phyloP scores from a whole-genome alignment of 2,888 invertebrate genomes.

The Chrysodeixis includens region DNA sequence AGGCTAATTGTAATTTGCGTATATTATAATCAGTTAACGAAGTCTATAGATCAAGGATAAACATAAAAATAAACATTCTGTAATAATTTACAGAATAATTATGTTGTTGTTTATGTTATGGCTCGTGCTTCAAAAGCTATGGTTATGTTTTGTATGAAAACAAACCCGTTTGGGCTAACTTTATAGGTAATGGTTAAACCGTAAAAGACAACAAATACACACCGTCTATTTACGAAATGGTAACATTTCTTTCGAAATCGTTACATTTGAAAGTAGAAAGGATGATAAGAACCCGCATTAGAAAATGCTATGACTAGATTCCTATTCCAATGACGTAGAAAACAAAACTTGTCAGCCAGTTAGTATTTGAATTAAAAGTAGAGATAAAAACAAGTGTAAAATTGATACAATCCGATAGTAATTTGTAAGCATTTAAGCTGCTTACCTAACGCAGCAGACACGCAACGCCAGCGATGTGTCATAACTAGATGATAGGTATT shows the following conservation, averaged over 20 bases:
- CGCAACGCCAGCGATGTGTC: conserved; percentile 56
- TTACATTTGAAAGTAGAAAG: conserved; percentile 24
- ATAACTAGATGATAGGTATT: conserved; percentile 60
- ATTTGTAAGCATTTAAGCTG: conserved; percentile 40
- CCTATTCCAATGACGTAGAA: neutral
- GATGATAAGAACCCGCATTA: conserved; percentile 36
- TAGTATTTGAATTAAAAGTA: neutral
- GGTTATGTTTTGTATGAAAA: neutral
- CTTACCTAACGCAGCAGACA: conserved; percentile 51
- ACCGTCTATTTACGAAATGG: neutral
- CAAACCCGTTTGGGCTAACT: neutral
- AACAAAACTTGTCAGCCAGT: neutral
- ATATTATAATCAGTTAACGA: conserved; percentile 25
- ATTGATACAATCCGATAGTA: conserved; percentile 21
- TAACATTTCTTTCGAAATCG: neutral
- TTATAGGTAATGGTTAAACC: neutral
- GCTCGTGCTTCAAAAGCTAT: too few species aligned
- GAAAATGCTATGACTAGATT: neutral
- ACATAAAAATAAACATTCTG: neutral
- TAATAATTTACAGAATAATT: neutral
- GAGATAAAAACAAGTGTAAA: neutral
- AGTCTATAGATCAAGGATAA: conserved; percentile 10
- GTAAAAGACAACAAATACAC: neutral
- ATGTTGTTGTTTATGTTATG: neutral
- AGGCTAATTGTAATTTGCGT: conserved; percentile 32